phyloP scores from a whole-genome alignment of 2,797 vertebrate species.

The Cheirogaleus major region DNA sequence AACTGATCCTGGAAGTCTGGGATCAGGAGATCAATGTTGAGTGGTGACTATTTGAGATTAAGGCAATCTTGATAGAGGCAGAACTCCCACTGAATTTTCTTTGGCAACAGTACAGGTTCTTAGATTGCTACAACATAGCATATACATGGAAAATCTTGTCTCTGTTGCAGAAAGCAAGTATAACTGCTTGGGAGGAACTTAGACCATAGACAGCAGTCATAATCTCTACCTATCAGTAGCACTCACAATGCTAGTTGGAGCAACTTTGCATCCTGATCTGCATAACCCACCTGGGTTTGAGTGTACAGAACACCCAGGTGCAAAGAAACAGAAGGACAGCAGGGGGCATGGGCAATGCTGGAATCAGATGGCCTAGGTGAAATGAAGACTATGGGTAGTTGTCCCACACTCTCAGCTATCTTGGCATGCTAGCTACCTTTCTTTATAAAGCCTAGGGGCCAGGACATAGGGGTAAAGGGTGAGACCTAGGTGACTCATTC shows the following conservation, averaged over 20 bases:
- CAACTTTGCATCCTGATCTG: neutral
- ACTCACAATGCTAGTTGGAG: neutral
- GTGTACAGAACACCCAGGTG: neutral
- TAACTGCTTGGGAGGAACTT: neutral
- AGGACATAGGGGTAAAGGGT: neutral
- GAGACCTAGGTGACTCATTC: neutral
- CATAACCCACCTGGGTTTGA: neutral
- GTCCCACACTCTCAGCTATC: neutral
- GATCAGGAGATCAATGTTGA: neutral
- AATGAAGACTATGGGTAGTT: neutral
- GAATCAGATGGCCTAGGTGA: neutral
- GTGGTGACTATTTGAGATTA: neutral
- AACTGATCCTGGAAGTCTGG: neutral
- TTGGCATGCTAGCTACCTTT: neutral
- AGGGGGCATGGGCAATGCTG: neutral
- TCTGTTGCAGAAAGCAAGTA: constrained; percentile 1
- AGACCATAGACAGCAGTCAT: neutral
- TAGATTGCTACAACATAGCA: neutral
- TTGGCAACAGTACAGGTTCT: neutral
- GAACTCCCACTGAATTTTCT: neutral
- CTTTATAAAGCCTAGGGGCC: neutral
- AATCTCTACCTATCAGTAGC: neutral
- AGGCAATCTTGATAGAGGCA: neutral
- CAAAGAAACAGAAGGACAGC: neutral
- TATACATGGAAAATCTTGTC: neutral